Conservation (phyloP, 2,888 invertebrate genomes). For the Erebia aethiops region DNA sequence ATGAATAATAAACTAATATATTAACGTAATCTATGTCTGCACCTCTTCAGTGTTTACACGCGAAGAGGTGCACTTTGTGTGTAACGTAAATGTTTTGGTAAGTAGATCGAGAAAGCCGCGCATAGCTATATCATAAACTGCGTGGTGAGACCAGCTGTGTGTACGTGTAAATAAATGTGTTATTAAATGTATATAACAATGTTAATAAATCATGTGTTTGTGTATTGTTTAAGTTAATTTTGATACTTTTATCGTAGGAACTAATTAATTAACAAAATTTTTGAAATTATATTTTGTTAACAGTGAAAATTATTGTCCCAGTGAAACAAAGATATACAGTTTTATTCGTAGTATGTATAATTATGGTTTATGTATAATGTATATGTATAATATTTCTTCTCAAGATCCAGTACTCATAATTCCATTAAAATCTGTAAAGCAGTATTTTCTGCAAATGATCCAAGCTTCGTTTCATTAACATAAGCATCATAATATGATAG, state of each 20-base stretch:
- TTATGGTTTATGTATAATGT: no score
- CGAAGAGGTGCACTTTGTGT: slow-evolving; percentile 32
- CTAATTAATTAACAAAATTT: no score
- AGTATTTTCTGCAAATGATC: neutral
- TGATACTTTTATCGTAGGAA: no score
- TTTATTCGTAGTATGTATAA: no score
- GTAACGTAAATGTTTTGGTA: slow-evolving; percentile 49
- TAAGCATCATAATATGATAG: neutral
- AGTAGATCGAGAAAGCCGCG: slow-evolving; percentile 31
- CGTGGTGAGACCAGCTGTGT: slow-evolving; percentile 7
- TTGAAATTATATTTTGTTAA: no score
- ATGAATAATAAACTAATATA: slow-evolving; percentile 51
- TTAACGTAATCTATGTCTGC: slow-evolving; percentile 32
- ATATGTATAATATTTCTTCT: neutral
- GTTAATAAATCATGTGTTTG: neutral
- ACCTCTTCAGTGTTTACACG: slow-evolving; percentile 26
- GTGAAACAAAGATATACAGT: no score
- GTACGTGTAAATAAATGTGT: slow-evolving; percentile 13
- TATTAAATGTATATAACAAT: slow-evolving; percentile 9
- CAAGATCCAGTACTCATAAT: neutral
- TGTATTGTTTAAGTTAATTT: no score
- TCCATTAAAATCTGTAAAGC: neutral
- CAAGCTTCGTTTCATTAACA: neutral
- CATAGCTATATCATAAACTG: slow-evolving; percentile 29
- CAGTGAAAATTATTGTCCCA: no score